Evolutionary conservation across 1,140 invertebrate genomes (phyloP).

Genomic region (Drosophila busckii): DNA sequence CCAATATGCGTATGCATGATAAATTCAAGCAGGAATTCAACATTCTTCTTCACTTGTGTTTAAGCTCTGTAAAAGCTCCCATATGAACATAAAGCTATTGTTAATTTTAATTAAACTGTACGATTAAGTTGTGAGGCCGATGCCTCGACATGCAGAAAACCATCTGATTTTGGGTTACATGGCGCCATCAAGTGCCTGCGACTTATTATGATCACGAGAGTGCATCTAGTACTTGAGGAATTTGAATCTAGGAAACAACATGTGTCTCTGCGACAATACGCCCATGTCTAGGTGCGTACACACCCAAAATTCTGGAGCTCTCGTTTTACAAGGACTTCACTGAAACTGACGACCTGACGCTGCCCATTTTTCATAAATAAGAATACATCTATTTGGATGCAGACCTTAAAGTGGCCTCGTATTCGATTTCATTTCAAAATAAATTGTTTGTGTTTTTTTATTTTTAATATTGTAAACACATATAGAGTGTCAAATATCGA

Average conservation of each 20-base stretch:
- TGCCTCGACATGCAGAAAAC: no score
- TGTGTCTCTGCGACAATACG: background rate
- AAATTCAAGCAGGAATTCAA: no score
- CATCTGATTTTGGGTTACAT: slow-evolving; percentile 31
- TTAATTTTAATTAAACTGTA: no score
- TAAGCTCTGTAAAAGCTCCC: no score
- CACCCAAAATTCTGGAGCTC: slow-evolving; percentile 57
- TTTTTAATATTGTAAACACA: slow-evolving; percentile 30
- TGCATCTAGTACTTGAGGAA: background rate
- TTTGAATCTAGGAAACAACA: background rate
- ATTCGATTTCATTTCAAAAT: slow-evolving; percentile 30
- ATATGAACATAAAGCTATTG: no score
- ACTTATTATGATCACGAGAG: slow-evolving; percentile 24
- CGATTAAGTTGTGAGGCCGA: no score
- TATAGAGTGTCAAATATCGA: slow-evolving; percentile 50
- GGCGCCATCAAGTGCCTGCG: slow-evolving; percentile 56
- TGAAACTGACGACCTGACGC: slow-evolving; percentile 33
- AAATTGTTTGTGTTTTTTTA: slow-evolving; percentile 55
- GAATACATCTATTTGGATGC: slow-evolving; percentile 28
- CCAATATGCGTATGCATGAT: no score
- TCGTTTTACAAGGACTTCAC: slow-evolving; percentile 68
- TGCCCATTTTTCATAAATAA: slow-evolving; percentile 50
- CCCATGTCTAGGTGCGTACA: slow-evolving; percentile 67
- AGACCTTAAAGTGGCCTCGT: slow-evolving; percentile 37
- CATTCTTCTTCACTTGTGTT: no score